Evolutionary conservation across 2,888 invertebrate species (phyloP), one percentile per base, ranked within the genome.

Genomic region (Norana najaformis): DNA sequence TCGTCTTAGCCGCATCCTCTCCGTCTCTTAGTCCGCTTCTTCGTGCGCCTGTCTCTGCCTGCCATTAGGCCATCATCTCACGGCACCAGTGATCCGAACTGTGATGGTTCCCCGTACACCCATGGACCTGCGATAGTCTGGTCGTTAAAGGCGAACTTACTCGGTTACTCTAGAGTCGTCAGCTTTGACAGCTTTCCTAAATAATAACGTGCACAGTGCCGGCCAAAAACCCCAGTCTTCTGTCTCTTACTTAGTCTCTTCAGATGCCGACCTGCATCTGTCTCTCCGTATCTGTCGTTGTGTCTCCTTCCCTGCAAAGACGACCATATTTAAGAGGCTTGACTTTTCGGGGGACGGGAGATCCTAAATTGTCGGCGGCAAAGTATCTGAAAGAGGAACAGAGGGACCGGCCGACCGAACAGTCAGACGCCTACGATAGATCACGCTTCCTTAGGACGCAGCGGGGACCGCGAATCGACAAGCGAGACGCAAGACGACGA

Each of bases 151-250:
- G 69, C 11, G 69, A 69, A 69, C 69, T 69, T n/a, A 69, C 69
- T 69, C 30, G 30, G 69, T 69, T 69, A 69, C 69, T 69, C 69
- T 69, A 69, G 69, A 69, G 69, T n/a, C n/a, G n/a, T n/a, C 69
- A 69, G 69, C n/a, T 69, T 69, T 69, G 69, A 69, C 69, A 69
- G 69, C n/a, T 69, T n/a, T 69, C 69, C n/a, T 69, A 69, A 69
- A 69, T n/a, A 69, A 69, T 69, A 69, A n/a, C 69, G n/a, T n/a
- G 69, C 30, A 13, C 69, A 69, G 5, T 69, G 69, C n/a, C n/a
- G n/a, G n/a, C 69, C 69, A 69, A 1, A 69, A 69, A n/a, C 30
- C 11, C 11, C 69, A n/a, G 30, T 69, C 69, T 11, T 69, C n/a
- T 69, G 69, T n/a, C 69, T 69, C 69, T 69, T 69, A 6, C 69